A percentile compares a stretch with the other conserved stretches of the same genome.
Conservation (phyloP, 2,113 vertebrate species). For the Oryctolagus cuniculus region mOryCun1.1 NC_091433.1:29622501-29623000, state of each 20-base stretch:
- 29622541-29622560: background rate
- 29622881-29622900: too few relatives aligned
- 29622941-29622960: too few relatives aligned
- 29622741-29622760: background rate
- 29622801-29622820: background rate
- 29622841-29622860: background rate
- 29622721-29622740: background rate
- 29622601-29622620: background rate
- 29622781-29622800: background rate
- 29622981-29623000: too few relatives aligned
- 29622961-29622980: too few relatives aligned
- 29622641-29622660: background rate
- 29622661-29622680: slow-evolving; percentile 30
- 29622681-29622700: background rate
- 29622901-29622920: too few relatives aligned
- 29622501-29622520: background rate
- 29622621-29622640: background rate
- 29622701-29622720: background rate
- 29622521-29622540: background rate
- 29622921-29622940: too few relatives aligned
- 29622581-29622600: background rate
- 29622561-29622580: background rate
- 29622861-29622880: background rate
- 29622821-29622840: background rate
- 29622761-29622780: background rate